Percentiles rank a stretch among this genome's conserved stretches.
phyloP scores from a whole-genome alignment of 2,888 invertebrate species.

The Apamea monoglypha region DNA sequence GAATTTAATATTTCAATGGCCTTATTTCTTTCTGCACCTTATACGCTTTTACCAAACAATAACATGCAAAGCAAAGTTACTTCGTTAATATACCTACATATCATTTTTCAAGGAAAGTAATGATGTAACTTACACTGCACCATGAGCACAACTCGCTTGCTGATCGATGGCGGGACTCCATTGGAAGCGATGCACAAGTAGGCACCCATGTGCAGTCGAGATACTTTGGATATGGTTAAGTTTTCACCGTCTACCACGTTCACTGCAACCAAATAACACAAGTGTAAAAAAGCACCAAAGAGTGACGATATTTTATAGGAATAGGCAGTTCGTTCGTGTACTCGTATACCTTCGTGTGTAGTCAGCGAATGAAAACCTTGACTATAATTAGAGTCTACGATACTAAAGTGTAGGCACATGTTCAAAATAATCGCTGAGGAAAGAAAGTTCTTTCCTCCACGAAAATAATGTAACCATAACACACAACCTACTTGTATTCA shows the following conservation, averaged over 20 bases:
- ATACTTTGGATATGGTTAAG: slow-evolving; percentile 96
- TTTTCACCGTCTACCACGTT: slow-evolving; percentile 97
- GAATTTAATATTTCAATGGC: neutral
- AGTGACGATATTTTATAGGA: neutral
- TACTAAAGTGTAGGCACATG: neutral
- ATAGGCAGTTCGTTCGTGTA: neutral
- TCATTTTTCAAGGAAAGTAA: neutral
- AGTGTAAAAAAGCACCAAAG: slow-evolving; percentile 9
- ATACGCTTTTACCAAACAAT: neutral
- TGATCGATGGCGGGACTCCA: slow-evolving; percentile 97
- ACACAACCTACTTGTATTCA: neutral
- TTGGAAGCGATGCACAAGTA: slow-evolving; percentile 98
- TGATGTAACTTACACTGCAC: slow-evolving; percentile 94
- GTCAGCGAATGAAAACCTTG: neutral
- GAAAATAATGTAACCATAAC: neutral
- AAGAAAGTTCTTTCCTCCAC: neutral
- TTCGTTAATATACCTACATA: neutral
- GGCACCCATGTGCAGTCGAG: slow-evolving; percentile 97
- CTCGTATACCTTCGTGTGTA: neutral
- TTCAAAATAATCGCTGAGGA: neutral
- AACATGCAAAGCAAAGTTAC: neutral
- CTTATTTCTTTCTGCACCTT: neutral
- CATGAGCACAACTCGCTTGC: slow-evolving; percentile 95
- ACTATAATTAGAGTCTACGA: neutral
- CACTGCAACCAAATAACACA: slow-evolving; percentile 90